Conservation (phyloP, 2,113 vertebrate species). For the Crocuta crocuta region DNA sequence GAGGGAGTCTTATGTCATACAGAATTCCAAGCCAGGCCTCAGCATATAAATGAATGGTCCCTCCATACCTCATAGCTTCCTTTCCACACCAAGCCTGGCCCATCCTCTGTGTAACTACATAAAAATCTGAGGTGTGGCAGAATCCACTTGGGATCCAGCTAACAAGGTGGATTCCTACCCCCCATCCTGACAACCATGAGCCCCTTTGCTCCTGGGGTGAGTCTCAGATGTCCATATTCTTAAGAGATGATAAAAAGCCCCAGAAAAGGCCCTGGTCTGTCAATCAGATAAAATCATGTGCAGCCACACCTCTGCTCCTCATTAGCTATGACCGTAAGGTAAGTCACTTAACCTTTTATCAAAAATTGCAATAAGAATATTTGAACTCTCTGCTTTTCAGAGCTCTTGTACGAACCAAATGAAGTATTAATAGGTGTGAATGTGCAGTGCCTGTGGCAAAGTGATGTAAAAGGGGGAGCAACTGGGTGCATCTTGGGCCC, state of each 20-base stretch:
- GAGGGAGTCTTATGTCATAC: not conserved
- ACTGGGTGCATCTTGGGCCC: not conserved
- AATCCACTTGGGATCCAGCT: not conserved
- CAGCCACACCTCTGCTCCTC: slow-evolving; percentile 56
- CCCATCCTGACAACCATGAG: not conserved
- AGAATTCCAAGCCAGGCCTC: not conserved
- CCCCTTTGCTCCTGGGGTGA: not conserved
- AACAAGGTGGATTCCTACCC: not conserved
- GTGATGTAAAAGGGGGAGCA: not conserved
- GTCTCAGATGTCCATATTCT: not conserved
- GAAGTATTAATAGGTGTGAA: slow-evolving; percentile 56
- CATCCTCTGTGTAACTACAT: not conserved
- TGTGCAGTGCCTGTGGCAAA: not conserved
- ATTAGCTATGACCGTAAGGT: slow-evolving; percentile 62
- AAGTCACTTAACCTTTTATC: slow-evolving; percentile 71
- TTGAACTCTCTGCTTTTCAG: slow-evolving; percentile 47
- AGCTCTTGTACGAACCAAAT: slow-evolving; percentile 51
- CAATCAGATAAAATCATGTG: slow-evolving; percentile 16
- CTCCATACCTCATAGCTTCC: not conserved
- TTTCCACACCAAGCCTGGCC: too few species aligned
- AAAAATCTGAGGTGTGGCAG: not conserved
- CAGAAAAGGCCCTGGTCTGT: not conserved
- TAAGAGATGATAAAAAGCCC: not conserved
- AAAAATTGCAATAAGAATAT: slow-evolving; percentile 67
- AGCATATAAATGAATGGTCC: not conserved